These are phyloP conservation scores for Scaptomyza parva DNA, from an alignment of 2,888 invertebrate species.

Conservation along the genomic window DNA sequence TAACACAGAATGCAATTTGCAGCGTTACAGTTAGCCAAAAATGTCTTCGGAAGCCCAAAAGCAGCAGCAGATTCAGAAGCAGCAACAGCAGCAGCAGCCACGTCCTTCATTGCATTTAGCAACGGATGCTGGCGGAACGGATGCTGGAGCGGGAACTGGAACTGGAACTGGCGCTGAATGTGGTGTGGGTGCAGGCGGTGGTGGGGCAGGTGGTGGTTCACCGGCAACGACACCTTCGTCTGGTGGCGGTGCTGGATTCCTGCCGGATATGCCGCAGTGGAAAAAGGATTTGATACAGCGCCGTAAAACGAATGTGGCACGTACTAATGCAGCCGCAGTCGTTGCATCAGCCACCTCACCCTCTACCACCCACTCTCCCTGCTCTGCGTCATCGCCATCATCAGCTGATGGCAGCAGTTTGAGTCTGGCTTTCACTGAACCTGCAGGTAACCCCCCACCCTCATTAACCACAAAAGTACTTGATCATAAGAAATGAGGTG, in stretches of 20 bases:
- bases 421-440: slow-evolving; percentile 59
- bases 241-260: slow-evolving; percentile 51
- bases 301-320: slow-evolving; percentile 85
- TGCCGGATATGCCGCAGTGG: slow-evolving; percentile 89
- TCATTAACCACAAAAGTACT: too few relatives aligned
- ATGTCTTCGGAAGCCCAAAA: slow-evolving; percentile 51
- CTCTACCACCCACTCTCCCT: not conserved
- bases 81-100: slow-evolving; percentile 18
- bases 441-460: slow-evolving; percentile 52
- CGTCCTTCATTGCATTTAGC: slow-evolving; percentile 45
- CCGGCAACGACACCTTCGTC: slow-evolving; percentile 45
- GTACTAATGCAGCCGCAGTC: slow-evolving; percentile 71
- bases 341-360: slow-evolving; percentile 26
- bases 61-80: slow-evolving; percentile 12
- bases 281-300: slow-evolving; percentile 93
- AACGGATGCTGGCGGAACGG: slow-evolving; percentile 33
- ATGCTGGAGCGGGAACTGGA: slow-evolving; percentile 11
- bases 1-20: slow-evolving; percentile 65
- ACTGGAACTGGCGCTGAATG: slow-evolving; percentile 16
- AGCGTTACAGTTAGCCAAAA: slow-evolving; percentile 52
- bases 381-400: not conserved
- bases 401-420: slow-evolving; percentile 48
- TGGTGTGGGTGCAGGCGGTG: too few relatives aligned
- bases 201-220: slow-evolving; percentile 38
- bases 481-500: too few relatives aligned